Evolutionary conservation across 2,797 vertebrate species (phyloP).

Genomic region (Micrastur ruficollis): DNA sequence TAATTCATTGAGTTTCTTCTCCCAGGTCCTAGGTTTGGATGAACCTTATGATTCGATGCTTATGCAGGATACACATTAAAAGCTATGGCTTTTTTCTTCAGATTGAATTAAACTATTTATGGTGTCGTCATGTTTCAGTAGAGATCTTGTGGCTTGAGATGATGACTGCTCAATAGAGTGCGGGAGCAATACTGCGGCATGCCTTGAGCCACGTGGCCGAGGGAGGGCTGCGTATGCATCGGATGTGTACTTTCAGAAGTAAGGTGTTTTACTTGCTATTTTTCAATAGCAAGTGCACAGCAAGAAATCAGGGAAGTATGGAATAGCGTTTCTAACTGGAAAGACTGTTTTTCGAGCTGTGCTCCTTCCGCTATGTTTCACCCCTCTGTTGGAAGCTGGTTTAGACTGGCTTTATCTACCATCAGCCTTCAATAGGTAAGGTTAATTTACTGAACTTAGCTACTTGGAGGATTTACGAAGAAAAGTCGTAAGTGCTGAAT

Average conservation of each 20-base stretch:
- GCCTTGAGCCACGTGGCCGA: not conserved
- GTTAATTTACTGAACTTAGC: not conserved
- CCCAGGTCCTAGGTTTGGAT: not conserved
- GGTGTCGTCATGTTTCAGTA: constrained; percentile 3
- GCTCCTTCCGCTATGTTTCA: not conserved
- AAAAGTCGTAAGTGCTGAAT: not conserved
- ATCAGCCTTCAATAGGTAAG: not conserved
- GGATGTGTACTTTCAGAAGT: not conserved
- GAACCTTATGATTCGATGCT: not conserved
- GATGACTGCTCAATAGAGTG: not conserved
- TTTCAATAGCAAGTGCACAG: constrained; percentile 28
- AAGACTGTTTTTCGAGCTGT: not conserved
- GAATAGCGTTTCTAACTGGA: constrained; percentile 7
- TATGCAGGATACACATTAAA: not conserved
- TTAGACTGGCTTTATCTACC: constrained; percentile 22
- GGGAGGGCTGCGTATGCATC: not conserved
- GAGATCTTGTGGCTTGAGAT: constrained; percentile 2
- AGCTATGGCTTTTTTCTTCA: not conserved
- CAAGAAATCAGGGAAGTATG: not conserved
- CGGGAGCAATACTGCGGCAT: not conserved
- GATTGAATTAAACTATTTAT: constrained; percentile 32
- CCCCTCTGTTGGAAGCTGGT: not conserved
- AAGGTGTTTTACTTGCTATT: constrained; percentile 23
- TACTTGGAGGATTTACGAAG: not conserved
- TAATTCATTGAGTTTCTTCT: constrained; percentile 26